phyloP scores from a whole-genome alignment of 92 coral and sea anemone genomes.

The Hydrozoanthus gracilis region DNA sequence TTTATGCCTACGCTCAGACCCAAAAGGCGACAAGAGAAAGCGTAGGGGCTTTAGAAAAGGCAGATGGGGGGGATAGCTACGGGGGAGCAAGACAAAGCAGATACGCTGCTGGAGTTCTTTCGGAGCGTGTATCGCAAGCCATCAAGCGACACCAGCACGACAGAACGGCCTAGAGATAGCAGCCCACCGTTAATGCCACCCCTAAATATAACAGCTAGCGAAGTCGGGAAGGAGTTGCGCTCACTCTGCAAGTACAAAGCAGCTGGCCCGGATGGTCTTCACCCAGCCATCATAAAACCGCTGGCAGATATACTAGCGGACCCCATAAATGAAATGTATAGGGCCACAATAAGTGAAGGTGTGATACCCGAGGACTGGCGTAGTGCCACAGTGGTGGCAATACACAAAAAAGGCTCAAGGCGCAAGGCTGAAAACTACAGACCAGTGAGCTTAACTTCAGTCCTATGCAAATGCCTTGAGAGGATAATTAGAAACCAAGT shows the following conservation, averaged over 20 bases:
- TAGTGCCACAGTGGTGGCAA: neutral
- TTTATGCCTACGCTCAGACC: neutral
- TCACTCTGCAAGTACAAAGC: neutral
- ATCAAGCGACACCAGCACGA: neutral
- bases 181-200: no score
- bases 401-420: no score
- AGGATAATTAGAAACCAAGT: no score
- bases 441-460: no score
- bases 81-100: neutral
- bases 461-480: no score
- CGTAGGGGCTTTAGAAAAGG: neutral
- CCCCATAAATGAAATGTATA: neutral
- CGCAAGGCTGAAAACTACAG: no score
- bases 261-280: neutral
- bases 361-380: neutral
- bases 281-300: no score
- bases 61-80: neutral
- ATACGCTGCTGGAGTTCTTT: neutral
- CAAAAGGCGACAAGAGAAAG: neutral
- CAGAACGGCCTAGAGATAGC: neutral
- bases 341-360: neutral
- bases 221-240: neutral
- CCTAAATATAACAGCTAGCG: neutral
- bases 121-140: neutral
- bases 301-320: neutral